Evolutionary conservation across 1,140 invertebrate species (phyloP), one percentile per base, ranked within the genome.

Genomic region (Aplysia californica): DNA sequence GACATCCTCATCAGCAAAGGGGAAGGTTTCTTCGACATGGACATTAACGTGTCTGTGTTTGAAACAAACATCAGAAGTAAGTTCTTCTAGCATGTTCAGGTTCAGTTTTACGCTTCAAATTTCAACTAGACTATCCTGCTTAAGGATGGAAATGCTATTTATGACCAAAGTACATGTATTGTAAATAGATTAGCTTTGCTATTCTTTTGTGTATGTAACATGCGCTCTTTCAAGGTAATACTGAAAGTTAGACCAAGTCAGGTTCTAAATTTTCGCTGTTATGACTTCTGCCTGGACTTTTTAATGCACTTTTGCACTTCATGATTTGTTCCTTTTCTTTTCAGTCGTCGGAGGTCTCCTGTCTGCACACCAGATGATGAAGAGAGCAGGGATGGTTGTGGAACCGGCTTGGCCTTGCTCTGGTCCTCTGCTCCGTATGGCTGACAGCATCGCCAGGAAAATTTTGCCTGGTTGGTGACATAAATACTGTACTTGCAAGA

Each of bases 31-130:
- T 98, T 99, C 91, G 97, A 99, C 90, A 93, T 94, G 39, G 97
- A 99, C 86, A 98, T 99, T 36, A 99, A 99, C 93, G 98, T 99
- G 0, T 99, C 97, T 56, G 98, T 99, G 0, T 99, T 99, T 93
- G 98, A 99, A 92, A 99, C 98, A 3, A 99, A 99, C 89, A 99
- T 99, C 71, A 92, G 98, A 88, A 89, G 91, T 91, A 80, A 82
- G 80, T 71, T 15, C 50, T 18, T n/a, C n/a, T 66, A 29, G 21
- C 21, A 66, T 18, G 26, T 61, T 29, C 15, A n/a, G n/a, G n/a
- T n/a, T n/a, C n/a, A n/a, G n/a, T n/a, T n/a, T n/a, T n/a, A n/a
- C n/a, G n/a, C n/a, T n/a, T n/a, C n/a, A n/a, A n/a, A n/a, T n/a
- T n/a, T n/a, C n/a, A n/a, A n/a, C n/a, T n/a, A n/a, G n/a, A n/a